These are phyloP conservation scores for Alouatta palliata DNA, from an alignment of 2,113 vertebrate species.

Conservation along the genomic window DNA sequence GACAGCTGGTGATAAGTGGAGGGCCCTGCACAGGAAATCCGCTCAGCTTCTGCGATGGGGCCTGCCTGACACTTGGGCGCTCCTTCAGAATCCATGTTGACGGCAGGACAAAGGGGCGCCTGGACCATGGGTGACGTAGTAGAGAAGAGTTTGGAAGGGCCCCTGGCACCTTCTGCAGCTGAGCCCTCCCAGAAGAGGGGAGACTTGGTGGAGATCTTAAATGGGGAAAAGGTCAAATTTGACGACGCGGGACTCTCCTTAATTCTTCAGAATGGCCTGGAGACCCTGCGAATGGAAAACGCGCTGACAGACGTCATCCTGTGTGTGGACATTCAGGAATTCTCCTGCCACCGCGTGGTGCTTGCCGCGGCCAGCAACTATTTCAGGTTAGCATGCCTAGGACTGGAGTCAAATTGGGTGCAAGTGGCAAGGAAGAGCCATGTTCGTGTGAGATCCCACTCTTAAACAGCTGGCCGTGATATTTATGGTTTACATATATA, in stretches of 20 bases:
- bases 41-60: slow-evolving; percentile 85
- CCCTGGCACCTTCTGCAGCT: slow-evolving; percentile 72
- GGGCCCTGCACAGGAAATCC: slow-evolving; percentile 89
- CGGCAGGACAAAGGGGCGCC: slow-evolving; percentile 76
- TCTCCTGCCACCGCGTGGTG: slow-evolving; percentile 94
- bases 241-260: slow-evolving; percentile 91
- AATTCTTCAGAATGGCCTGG: slow-evolving; percentile 93
- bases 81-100: slow-evolving; percentile 77
- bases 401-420: neutral
- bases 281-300: slow-evolving; percentile 91
- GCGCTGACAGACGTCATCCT: slow-evolving; percentile 94
- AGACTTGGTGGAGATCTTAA: slow-evolving; percentile 82
- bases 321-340: slow-evolving; percentile 90
- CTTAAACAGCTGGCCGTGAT: neutral
- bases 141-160: slow-evolving; percentile 89
- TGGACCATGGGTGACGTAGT: slow-evolving; percentile 89
- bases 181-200: slow-evolving; percentile 77
- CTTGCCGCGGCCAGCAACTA: slow-evolving; percentile 97
- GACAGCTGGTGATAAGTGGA: slow-evolving; percentile 89
- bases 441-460: neutral
- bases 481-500: neutral
- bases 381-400: slow-evolving; percentile 90
- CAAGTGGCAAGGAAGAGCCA: neutral
- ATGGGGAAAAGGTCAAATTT: slow-evolving; percentile 84
- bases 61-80: slow-evolving; percentile 78